A percentile compares a stretch with the other conserved stretches of the same genome.
Evolutionary conservation across 2,113 vertebrate genomes (phyloP).

Genomic region (Pterophyllum scalare): DNA sequence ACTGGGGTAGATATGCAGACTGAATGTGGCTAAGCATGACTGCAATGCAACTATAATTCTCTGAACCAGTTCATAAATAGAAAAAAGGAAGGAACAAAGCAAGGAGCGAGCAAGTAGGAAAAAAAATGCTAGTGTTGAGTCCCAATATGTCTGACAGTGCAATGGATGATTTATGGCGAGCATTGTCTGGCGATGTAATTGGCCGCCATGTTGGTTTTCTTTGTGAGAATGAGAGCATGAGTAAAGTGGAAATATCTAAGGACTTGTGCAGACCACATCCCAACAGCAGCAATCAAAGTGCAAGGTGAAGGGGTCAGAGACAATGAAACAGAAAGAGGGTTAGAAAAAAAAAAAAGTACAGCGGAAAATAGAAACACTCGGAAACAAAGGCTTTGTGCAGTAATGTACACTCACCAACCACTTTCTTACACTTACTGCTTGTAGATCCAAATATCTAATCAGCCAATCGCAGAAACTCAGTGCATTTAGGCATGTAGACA

Average conservation of each 20-base stretch:
- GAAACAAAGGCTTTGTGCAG: not conserved
- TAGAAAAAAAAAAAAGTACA: not conserved
- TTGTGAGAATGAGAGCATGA: conserved; percentile 45
- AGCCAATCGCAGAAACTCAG: not conserved
- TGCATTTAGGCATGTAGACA: not conserved
- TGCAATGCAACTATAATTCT: conserved; percentile 31
- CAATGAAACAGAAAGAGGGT: not conserved
- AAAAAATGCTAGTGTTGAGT: conserved; percentile 39
- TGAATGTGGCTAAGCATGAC: conserved; percentile 39
- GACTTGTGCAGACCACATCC: conserved; percentile 31
- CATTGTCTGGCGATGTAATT: conserved; percentile 74
- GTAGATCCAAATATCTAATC: not conserved
- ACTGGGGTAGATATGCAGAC: conserved; percentile 31
- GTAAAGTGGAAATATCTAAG: conserved; percentile 40
- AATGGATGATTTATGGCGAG: conserved; percentile 58
- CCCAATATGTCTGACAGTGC: conserved; percentile 72
- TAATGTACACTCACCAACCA: not conserved
- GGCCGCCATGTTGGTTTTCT: conserved; percentile 73
- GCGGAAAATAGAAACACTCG: not conserved
- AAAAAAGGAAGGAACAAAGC: conserved; percentile 51
- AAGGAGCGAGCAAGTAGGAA: not conserved
- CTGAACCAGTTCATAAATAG: conserved; percentile 36
- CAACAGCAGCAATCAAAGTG: conserved; percentile 28
- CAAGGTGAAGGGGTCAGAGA: conserved; percentile 9
- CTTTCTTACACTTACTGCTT: not conserved